A percentile compares a stretch with the other conserved stretches of the same genome.
phyloP scores from a whole-genome alignment of 2,113 vertebrate genomes.

The Upupa epops region DNA sequence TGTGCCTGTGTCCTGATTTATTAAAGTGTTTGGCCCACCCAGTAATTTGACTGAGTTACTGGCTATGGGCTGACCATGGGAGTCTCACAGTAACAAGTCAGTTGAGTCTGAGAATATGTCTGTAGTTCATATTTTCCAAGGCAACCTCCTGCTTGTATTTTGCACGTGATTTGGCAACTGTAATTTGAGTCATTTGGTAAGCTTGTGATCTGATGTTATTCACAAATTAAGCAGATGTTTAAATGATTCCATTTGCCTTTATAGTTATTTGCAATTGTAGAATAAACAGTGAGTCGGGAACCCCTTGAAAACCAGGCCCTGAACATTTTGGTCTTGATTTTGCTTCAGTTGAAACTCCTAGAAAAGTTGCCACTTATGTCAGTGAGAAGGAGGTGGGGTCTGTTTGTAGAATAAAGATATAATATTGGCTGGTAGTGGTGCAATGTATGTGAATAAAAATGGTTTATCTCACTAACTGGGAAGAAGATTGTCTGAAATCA shows the following conservation, averaged over 20 bases:
- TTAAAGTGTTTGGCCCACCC: not conserved
- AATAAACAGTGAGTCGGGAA: not conserved
- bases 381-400: not conserved
- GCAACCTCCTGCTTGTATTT: not conserved
- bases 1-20: not conserved
- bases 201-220: not conserved
- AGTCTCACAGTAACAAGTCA: not conserved
- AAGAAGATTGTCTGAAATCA: constrained; percentile 19
- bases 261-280: not conserved
- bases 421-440: not conserved
- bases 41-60: not conserved
- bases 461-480: constrained; percentile 22
- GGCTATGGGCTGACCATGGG: not conserved
- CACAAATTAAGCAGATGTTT: not conserved
- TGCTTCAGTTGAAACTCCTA: not conserved
- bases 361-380: not conserved
- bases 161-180: not conserved
- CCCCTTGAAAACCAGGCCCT: not conserved
- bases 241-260: not conserved
- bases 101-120: not conserved
- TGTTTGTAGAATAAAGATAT: not conserved
- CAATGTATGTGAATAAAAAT: constrained; percentile 1
- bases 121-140: constrained; percentile 9
- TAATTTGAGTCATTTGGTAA: not conserved
- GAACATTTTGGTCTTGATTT: not conserved